Base-by-base conservation (phyloP, 2,797 vertebrate species). In the Phrynocephalus guinanensis region DNA sequence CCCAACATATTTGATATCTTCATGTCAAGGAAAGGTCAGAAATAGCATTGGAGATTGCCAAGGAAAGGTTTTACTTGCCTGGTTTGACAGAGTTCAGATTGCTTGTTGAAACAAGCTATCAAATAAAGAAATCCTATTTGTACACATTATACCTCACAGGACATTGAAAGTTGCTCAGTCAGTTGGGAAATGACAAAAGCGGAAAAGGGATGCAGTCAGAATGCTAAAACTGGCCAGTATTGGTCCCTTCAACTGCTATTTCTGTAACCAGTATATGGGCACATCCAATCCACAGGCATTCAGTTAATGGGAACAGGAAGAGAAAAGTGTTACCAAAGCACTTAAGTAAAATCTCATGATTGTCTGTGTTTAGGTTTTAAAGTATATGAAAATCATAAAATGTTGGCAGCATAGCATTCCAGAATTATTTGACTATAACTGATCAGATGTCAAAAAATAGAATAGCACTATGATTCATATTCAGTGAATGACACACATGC, bases 1-100 rank as follows among this genome's bases (percentile, higher is more conserved):
- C 86, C 83, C 86, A 75, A 66, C 84, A 79, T 75, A 48, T 9
- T 26, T 83, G 26, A 8, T 89, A 83, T 88, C 63, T 88, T 70
- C 66, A 26, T 79, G 22, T 60, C 63, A 20, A 11, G 3, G 88
- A 78, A 72, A 82, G 52, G 44, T 90, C 77, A 63, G 24, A 24
- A 84, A 52, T 56, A 44, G n/a, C 2, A 85, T 87, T 44, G 83
- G 83, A 70, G 60, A 79, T 66, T 38, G 28, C 5, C 79, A 16
- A 18, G 15, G 48, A 87, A 33, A 86, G 38, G 0, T 52, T 91
- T 88, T 84, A 83, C 63, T 77, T n/a, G 76, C 66, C 44, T 88
- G 85, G 52, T 44, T 85, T 83, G 84, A 60, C 67, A 68, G 24
- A n/a, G 33, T 83, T 88, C 6, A 6, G 60, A 70, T n/a, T 82